These are phyloP conservation scores for Dendrolimus houi DNA, from an alignment of 2,888 invertebrate genomes.

Conservation along the genomic window DNA sequence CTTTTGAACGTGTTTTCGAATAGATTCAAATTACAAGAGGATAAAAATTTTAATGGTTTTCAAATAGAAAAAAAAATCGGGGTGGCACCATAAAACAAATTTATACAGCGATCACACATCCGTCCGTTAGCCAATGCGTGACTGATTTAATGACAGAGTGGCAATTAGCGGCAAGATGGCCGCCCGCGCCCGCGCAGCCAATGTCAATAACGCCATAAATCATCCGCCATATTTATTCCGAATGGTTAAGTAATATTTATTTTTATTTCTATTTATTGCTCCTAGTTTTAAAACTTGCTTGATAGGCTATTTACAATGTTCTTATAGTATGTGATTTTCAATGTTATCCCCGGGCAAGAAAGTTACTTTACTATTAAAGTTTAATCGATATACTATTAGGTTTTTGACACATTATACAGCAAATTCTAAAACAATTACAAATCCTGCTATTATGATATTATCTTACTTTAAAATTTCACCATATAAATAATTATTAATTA, in stretches of 20 bases:
- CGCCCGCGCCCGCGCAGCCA: slow-evolving; percentile 50
- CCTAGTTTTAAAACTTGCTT: slow-evolving; percentile 8
- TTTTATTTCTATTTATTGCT: slow-evolving; percentile 35
- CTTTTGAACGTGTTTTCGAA: too few species aligned
- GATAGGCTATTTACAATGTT: not conserved
- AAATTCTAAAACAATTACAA: too few species aligned
- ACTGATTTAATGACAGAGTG: slow-evolving; percentile 63
- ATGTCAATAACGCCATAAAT: slow-evolving; percentile 64
- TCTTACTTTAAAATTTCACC: too few species aligned
- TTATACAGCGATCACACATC: slow-evolving; percentile 15
- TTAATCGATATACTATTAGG: too few species aligned
- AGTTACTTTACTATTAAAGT: not conserved
- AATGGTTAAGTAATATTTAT: slow-evolving; percentile 44
- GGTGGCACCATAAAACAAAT: slow-evolving; percentile 2
- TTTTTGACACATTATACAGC: too few species aligned
- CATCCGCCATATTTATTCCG: slow-evolving; percentile 67
- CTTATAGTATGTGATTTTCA: not conserved
- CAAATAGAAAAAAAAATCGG: not conserved
- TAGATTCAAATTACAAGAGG: too few species aligned
- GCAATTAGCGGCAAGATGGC: slow-evolving; percentile 69
- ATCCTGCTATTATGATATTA: too few species aligned
- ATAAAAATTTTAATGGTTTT: too few species aligned
- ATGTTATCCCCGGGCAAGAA: not conserved
- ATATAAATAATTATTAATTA: too few species aligned
- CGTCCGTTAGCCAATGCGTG: slow-evolving; percentile 40